These are phyloP conservation scores for Steinernema feltiae DNA, from an alignment of 1,140 invertebrate species.

Conservation along the genomic window DNA sequence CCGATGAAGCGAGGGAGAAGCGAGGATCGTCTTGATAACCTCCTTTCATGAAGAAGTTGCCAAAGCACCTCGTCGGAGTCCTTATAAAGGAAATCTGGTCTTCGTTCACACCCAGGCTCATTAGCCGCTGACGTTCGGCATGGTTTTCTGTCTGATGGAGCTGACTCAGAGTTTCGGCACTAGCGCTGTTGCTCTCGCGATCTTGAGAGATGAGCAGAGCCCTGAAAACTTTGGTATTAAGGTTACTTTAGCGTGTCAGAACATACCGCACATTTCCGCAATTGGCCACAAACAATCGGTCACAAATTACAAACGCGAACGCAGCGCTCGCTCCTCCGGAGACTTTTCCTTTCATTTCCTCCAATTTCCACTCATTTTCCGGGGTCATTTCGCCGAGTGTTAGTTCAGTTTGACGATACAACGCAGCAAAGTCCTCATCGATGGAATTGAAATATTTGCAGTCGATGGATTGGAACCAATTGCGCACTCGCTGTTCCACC, in stretches of 20 bases:
- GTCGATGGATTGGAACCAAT: background rate
- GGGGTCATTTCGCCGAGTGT: background rate
- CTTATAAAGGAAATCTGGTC: background rate
- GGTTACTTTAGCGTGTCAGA: background rate
- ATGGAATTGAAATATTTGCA: background rate
- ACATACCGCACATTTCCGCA: background rate
- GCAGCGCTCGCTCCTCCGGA: background rate
- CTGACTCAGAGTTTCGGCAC: background rate
- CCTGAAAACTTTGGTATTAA: background rate
- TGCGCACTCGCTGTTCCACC: background rate
- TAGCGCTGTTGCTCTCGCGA: background rate
- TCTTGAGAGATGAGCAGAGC: background rate
- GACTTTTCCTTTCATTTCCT: background rate
- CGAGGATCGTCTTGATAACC: background rate
- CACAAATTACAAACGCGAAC: background rate
- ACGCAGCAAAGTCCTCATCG: background rate
- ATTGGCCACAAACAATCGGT: background rate
- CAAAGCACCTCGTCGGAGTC: background rate
- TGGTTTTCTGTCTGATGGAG: background rate
- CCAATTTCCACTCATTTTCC: background rate
- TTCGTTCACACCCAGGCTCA: background rate
- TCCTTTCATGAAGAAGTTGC: background rate
- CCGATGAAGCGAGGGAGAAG: background rate
- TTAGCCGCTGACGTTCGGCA: background rate
- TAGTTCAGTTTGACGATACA: background rate